Base-by-base conservation (phyloP, 2,888 invertebrate species). In the Eristalis pertinax region DNA sequence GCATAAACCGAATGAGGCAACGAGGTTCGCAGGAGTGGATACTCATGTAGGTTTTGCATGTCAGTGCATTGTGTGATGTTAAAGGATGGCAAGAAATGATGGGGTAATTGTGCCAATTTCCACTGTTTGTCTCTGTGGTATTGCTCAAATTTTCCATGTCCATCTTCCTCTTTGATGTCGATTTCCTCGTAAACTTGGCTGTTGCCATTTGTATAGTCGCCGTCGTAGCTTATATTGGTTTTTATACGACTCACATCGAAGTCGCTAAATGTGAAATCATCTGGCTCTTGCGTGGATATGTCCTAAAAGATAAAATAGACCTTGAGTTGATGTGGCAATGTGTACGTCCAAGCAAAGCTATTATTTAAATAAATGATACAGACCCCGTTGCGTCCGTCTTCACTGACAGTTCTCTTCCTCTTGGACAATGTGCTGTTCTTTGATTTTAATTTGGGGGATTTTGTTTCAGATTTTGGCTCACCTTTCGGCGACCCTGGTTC, bases 1-100 rank as follows among this genome's bases (percentile, higher is more conserved):
- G 90, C 89, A 80, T 77, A 90, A 5, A 91, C 63, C 0, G 90
- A 89, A 4, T 77, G 76, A 0, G 90, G 90, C 22, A 88, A 8
- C 0, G 90, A 89, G 29, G 90, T 67, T 4, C 50, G 41, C n/a
- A 84, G 85, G 0, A 78, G 74, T 0, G 90, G 90, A 74, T 80
- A 86, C 1, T 72, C 35, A 13, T 72, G 74, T 7, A 90, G 22
- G 58, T 88, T 78, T 0, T 84, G 72, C 1, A 85, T 26, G 56
- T 79, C 62, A 4, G 88, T 87, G 69, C 60, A 58, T 24, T 86
- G 35, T 0, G 88, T 81, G 0, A 89, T 65, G 80, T 90, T 90
- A 32, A 90, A 90, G 0, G 88, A 75, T 0, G 90, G 89, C 29
- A 90, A 72, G 0, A 89, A 8, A 43, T 84, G 63, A 50, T 90